Evolutionary conservation across 1,140 invertebrate species (phyloP).

Genomic region (Panagrolaimus sp.): DNA sequence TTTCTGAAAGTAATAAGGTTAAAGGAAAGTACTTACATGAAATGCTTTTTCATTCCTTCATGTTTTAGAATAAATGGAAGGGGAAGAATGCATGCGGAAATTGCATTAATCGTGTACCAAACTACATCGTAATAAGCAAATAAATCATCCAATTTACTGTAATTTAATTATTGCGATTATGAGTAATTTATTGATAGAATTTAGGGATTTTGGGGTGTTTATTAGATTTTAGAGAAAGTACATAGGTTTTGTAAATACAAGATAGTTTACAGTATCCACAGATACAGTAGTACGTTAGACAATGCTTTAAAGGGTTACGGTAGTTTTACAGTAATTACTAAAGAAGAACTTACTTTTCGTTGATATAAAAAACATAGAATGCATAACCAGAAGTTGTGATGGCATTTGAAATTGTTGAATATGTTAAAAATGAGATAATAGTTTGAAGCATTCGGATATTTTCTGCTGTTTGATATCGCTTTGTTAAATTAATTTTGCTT

Average conservation of each 20-base stretch:
- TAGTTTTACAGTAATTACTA: not conserved
- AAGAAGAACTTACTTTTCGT: constrained; percentile 8
- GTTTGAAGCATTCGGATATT: not conserved
- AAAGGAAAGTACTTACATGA: not conserved
- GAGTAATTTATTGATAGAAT: not conserved
- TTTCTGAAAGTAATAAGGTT: too few relatives aligned
- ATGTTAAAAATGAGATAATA: not conserved
- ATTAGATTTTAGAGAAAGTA: not conserved
- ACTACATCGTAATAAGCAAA: not conserved
- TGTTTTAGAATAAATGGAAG: constrained; percentile 4
- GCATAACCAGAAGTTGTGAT: not conserved
- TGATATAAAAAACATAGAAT: constrained; percentile 6
- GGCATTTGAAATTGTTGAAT: constrained; percentile 7
- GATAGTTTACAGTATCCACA: too few relatives aligned
- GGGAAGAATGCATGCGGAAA: not conserved
- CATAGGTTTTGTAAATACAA: too few relatives aligned
- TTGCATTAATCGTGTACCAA: not conserved
- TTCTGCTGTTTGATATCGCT: constrained; percentile 3
- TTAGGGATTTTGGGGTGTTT: not conserved
- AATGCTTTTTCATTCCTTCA: constrained; percentile 1
- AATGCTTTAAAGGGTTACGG: not conserved
- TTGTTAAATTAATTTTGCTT: not conserved
- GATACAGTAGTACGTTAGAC: too few relatives aligned
- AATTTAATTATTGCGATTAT: not conserved
- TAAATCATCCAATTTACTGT: not conserved